Percentiles rank a stretch among this genome's conserved stretches.
Evolutionary conservation across 1,140 invertebrate genomes (phyloP).

Genomic region (Drosophila arawakana): DNA sequence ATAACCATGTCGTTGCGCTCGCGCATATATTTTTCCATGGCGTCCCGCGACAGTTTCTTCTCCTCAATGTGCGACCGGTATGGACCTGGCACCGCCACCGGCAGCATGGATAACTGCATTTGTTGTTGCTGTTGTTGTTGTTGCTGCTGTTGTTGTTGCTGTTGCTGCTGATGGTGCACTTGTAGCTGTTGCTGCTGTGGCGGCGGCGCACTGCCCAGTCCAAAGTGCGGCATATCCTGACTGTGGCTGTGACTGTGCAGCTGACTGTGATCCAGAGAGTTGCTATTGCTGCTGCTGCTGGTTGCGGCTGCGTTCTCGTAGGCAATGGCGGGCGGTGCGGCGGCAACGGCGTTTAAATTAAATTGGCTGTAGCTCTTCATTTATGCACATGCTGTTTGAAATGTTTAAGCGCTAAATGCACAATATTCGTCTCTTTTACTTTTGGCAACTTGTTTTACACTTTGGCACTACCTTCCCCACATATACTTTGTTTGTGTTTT

Average conservation of each 20-base stretch:
- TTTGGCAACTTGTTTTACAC: constrained; percentile 76
- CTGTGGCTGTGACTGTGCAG: constrained; percentile 48
- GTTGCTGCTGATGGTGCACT: constrained; percentile 71
- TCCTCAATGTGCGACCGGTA: constrained; percentile 87
- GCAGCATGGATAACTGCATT: constrained; percentile 76
- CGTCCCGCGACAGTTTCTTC: constrained; percentile 94
- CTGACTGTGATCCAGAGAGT: constrained; percentile 47
- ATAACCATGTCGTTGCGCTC: constrained; percentile 98
- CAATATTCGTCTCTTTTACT: constrained; percentile 21
- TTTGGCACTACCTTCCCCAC: constrained; percentile 66
- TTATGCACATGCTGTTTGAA: constrained; percentile 74
- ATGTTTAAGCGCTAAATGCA: constrained; percentile 30
- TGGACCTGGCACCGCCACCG: constrained; percentile 85
- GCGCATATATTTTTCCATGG: constrained; percentile 97
- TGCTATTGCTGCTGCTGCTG: constrained; percentile 36
- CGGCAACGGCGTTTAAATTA: constrained; percentile 75
- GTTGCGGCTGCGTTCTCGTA: constrained; percentile 70
- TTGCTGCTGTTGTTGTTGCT: constrained; percentile 66
- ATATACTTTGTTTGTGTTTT: constrained; percentile 53
- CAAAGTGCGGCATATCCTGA: constrained; percentile 83
- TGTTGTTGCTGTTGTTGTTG: constrained; percentile 62
- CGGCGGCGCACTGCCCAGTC: constrained; percentile 82
- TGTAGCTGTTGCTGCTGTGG: constrained; percentile 83
- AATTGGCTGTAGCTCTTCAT: constrained; percentile 81
- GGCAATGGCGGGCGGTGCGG: constrained; percentile 72